Evolutionary conservation across 2,888 invertebrate genomes (phyloP).

Genomic region (Orthosia gracilis): DNA sequence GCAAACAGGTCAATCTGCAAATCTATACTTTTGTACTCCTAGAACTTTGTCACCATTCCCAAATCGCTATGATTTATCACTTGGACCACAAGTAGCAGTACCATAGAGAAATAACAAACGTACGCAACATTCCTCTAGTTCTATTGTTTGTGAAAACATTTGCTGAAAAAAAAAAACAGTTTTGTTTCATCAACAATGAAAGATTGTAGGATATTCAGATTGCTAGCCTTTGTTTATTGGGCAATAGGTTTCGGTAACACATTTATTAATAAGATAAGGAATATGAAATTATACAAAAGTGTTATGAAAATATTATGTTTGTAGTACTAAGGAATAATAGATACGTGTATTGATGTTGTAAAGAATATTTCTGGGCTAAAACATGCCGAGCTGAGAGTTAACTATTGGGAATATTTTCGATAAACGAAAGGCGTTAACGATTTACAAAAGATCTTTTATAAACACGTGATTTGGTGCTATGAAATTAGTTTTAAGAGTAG

Average conservation of each 20-base stretch:
- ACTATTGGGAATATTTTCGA: no score
- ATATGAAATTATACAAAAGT: background rate
- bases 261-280: background rate
- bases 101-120: slow-evolving; percentile 36
- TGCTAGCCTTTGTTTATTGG: slow-evolving; percentile 40
- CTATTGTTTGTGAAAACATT: slow-evolving; percentile 66
- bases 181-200: slow-evolving; percentile 60
- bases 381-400: no score
- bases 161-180: slow-evolving; percentile 56
- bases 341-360: no score
- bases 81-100: slow-evolving; percentile 34
- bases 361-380: no score
- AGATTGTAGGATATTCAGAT: slow-evolving; percentile 36
- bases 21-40: background rate
- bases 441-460: no score
- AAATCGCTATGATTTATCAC: slow-evolving; percentile 7
- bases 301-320: no score
- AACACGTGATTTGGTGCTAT: no score
- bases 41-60: background rate
- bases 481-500: no score
- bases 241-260: slow-evolving; percentile 9
- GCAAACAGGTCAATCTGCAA: no score
- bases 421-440: no score
- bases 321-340: no score
- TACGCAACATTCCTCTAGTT: slow-evolving; percentile 57